Conservation (phyloP, 2,888 invertebrate species). For the Rapana venosa region DNA sequence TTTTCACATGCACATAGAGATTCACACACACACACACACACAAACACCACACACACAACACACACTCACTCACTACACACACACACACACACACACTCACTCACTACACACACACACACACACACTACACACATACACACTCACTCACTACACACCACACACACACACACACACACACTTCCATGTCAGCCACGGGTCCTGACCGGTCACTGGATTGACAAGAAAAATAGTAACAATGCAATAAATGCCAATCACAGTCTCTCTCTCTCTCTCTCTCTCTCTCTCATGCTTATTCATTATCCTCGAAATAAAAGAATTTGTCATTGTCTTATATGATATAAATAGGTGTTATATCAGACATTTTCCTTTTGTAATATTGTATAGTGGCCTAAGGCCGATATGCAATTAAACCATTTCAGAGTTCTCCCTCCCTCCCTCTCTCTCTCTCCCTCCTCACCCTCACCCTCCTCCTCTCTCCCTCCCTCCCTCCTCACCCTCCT, state of each 20-base stretch:
- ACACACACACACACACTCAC: too few species aligned
- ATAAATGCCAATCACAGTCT: not conserved
- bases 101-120: too few species aligned
- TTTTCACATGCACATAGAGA: too few species aligned
- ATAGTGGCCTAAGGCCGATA: too few species aligned
- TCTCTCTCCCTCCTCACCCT: not conserved
- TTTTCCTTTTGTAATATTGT: too few species aligned
- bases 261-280: not conserved
- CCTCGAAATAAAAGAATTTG: too few species aligned
- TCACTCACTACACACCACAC: not conserved
- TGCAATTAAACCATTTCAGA: too few species aligned
- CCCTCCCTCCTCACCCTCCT: not conserved
- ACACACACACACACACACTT: not conserved
- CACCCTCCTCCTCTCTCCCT: not conserved
- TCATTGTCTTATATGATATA: too few species aligned
- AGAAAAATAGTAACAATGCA: not conserved
- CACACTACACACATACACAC: not conserved
- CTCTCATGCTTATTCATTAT: not conserved
- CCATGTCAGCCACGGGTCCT: not conserved
- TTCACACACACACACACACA: too few species aligned
- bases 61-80: too few species aligned
- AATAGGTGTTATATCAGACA: too few species aligned
- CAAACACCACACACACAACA: too few species aligned
- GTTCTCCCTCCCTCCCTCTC: not conserved
- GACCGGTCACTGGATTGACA: not conserved